Base-by-base conservation (phyloP, 2,888 invertebrate species). In the Drosophila fungiperda region DNA sequence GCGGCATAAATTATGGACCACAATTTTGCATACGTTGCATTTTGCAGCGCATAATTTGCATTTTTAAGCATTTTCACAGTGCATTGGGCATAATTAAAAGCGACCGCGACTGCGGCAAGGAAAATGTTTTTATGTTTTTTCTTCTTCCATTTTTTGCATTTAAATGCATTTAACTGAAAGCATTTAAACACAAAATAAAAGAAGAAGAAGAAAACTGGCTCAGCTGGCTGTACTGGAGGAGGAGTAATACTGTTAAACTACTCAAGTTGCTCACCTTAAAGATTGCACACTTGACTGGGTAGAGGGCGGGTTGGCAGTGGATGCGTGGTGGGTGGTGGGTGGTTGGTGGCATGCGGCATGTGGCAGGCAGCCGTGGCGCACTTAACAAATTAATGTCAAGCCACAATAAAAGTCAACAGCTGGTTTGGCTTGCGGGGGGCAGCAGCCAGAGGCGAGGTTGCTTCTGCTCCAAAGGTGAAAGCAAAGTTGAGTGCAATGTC, bases 391-490 rank as follows among this genome's bases (percentile, higher is more conserved):
- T 87, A 87, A 87, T 87, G 89, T 89, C 87, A 87, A 80, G 89
- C 87, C 87, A 87, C 87, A 89, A 87, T 87, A 87, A 87, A 87
- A 87, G 85, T 85, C 87, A 87, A 87, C 87, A 89, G 89, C 87
- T 87, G 89, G 75, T 79, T 81, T 73, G 48, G 80, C 68, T 68
- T 55, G 58, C 62, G 73, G 64, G 49, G 69, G 73, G 45, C n/a
- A n/a, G 52, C 60, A 62, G 73, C 72, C 55, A 59, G 52, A 53
- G 73, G 61, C 71, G 32, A 57, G 20, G 42, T 15, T 42, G 17
- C 42, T 20, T 38, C 57, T 42, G 40, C 40, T 29, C 12, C 42
- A 65, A 36, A 66, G 75, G 76, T 60, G 71, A 67, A 77, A 78
- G 73, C 68, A 67, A 75, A 78, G 84, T 72, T 81, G 82, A 87